Percentiles rank a stretch among this genome's conserved stretches.
These are phyloP conservation scores for Oreochromis spilurus DNA, from an alignment of 2,113 vertebrate genomes.

Conservation along the genomic window DNA sequence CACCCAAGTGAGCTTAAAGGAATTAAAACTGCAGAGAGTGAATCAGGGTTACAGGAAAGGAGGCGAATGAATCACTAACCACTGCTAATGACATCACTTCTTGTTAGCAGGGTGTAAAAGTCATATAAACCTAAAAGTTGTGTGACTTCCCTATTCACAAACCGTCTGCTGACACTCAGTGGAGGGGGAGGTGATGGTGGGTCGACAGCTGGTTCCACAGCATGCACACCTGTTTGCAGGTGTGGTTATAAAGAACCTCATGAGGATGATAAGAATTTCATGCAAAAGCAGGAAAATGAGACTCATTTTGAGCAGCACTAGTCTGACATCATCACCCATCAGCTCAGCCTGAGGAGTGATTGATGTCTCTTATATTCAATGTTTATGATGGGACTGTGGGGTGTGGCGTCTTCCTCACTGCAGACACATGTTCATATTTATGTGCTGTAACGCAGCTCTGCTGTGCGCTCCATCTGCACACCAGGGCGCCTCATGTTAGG, in stretches of 20 bases:
- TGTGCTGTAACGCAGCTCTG: neutral
- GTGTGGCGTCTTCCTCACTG: neutral
- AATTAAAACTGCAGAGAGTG: neutral
- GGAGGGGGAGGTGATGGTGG: neutral
- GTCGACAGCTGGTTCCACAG: neutral
- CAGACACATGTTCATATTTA: neutral
- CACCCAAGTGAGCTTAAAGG: neutral
- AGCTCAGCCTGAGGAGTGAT: neutral
- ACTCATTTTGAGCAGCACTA: neutral
- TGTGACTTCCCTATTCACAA: neutral
- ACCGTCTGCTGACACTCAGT: neutral
- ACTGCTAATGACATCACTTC: neutral
- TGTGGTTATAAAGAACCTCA: neutral
- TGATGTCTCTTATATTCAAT: neutral
- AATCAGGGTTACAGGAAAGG: neutral
- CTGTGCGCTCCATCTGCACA: neutral
- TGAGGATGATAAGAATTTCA: neutral
- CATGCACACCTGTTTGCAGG: neutral
- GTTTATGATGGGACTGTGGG: neutral
- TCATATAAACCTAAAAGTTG: neutral
- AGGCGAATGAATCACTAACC: neutral
- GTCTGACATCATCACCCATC: neutral
- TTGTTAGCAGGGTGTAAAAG: neutral
- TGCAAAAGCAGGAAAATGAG: neutral
- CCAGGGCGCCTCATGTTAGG: neutral